Conservation (phyloP, 2,888 invertebrate species). For the Listrodromus nycthemerus region DNA sequence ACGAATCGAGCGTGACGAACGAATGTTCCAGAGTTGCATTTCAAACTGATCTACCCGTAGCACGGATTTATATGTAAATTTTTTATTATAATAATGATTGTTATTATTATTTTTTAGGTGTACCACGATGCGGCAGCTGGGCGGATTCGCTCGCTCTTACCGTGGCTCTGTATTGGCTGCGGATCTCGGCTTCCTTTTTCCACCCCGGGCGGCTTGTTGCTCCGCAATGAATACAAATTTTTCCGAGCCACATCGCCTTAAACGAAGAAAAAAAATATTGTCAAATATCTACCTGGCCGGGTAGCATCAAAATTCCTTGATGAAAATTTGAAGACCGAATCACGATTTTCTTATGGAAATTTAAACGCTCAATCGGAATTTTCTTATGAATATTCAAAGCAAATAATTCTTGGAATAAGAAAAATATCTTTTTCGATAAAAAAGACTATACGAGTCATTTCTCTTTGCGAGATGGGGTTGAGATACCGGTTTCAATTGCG, state of each 20-base stretch:
- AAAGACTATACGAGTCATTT: not conserved
- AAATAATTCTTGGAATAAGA: not conserved
- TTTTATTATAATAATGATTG: not conserved
- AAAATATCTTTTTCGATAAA: not conserved
- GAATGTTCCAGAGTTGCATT: conserved; percentile 1
- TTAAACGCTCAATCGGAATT: no score
- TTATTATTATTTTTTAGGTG: no score
- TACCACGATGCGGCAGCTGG: no score
- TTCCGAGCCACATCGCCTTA: not conserved
- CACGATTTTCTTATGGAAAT: no score
- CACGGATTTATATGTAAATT: not conserved
- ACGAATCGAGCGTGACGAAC: not conserved
- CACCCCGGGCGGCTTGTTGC: not conserved
- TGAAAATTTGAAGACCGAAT: no score
- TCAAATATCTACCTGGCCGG: not conserved
- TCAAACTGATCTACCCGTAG: not conserved
- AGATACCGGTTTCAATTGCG: conserved; percentile 11
- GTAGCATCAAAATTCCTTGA: no score
- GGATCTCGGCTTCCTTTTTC: not conserved
- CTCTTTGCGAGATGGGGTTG: not conserved
- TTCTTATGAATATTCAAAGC: not conserved
- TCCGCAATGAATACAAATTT: conserved; percentile 39
- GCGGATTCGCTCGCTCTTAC: not conserved
- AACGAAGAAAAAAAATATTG: not conserved
- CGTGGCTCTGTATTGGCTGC: not conserved